A percentile compares a stretch with the other conserved stretches of the same genome.
These are phyloP conservation scores for Rhagoletis zephyria DNA, from an alignment of 1,140 invertebrate species.

Conservation along the genomic window DNA sequence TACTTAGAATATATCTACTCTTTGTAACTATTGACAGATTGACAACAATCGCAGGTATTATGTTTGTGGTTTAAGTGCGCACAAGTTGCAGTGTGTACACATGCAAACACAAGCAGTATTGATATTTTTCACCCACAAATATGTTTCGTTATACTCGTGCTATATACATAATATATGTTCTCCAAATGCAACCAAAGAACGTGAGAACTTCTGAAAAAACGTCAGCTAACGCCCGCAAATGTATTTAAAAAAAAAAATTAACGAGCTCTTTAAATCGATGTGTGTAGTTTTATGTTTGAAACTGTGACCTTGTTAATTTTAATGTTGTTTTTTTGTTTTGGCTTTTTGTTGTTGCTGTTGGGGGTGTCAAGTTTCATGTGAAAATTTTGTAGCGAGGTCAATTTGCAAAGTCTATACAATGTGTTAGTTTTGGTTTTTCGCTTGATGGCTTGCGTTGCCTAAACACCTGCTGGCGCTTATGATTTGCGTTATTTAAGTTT, in stretches of 20 bases:
- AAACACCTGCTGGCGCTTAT: too few relatives aligned
- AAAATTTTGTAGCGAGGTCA: conserved; percentile 30
- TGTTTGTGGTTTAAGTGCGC: neutral
- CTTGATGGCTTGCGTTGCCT: too few relatives aligned
- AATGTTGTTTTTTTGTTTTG: too few relatives aligned
- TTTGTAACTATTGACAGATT: neutral
- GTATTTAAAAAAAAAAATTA: neutral
- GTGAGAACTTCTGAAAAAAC: neutral
- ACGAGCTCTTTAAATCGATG: neutral
- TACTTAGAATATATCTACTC: too few relatives aligned
- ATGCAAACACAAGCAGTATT: neutral
- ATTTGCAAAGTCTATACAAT: neutral
- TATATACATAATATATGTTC: neutral
- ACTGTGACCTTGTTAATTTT: neutral
- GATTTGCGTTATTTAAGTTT: too few relatives aligned
- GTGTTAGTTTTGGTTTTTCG: neutral
- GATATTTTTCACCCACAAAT: neutral
- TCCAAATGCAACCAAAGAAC: neutral
- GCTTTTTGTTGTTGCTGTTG: neutral
- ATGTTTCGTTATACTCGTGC: neutral
- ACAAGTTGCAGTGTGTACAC: neutral
- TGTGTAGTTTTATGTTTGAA: neutral
- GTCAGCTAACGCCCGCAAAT: too few relatives aligned
- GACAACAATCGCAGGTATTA: neutral
- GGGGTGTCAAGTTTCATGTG: conserved; percentile 24